These are phyloP conservation scores for Cosmopolites sordidus DNA, from an alignment of 2,888 invertebrate genomes.

Conservation along the genomic window DNA sequence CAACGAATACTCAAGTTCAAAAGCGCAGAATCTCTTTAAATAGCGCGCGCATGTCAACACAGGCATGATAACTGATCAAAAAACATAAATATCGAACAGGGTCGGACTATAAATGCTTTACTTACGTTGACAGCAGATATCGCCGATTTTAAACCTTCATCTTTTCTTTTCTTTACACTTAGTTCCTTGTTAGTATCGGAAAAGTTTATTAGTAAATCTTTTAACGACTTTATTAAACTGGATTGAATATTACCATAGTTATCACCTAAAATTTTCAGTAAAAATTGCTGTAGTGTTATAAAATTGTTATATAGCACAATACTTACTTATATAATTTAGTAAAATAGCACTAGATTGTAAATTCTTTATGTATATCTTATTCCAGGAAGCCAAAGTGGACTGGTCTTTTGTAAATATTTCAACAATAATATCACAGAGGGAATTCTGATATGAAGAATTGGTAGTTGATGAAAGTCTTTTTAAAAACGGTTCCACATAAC, in stretches of 20 bases:
- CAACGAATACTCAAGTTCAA: neutral
- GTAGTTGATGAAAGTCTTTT: constrained; percentile 57
- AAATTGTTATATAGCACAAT: constrained; percentile 10
- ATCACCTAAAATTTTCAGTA: constrained; percentile 38
- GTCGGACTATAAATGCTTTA: constrained; percentile 7
- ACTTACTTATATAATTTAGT: constrained; percentile 56
- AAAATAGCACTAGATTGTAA: constrained; percentile 63
- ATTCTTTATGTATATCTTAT: constrained; percentile 63
- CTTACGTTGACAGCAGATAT: constrained; percentile 41
- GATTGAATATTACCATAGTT: constrained; percentile 45
- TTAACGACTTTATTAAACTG: constrained; percentile 36
- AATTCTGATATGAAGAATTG: constrained; percentile 51
- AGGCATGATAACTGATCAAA: constrained; percentile 10
- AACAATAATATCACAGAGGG: constrained; percentile 58
- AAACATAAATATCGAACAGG: constrained; percentile 12
- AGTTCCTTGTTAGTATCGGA: constrained; percentile 48
- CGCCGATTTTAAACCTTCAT: constrained; percentile 40
- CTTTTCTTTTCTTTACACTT: constrained; percentile 48
- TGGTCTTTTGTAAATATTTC: constrained; percentile 60
- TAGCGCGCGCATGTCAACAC: constrained; percentile 12
- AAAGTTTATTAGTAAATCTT: constrained; percentile 51
- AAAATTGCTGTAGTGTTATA: neutral
- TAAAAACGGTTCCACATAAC: constrained; percentile 61
- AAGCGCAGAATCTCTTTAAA: constrained; percentile 14
- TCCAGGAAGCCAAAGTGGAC: constrained; percentile 62